Base-by-base conservation (phyloP, 2,113 vertebrate species). In the Oreamnos americanus region DNA sequence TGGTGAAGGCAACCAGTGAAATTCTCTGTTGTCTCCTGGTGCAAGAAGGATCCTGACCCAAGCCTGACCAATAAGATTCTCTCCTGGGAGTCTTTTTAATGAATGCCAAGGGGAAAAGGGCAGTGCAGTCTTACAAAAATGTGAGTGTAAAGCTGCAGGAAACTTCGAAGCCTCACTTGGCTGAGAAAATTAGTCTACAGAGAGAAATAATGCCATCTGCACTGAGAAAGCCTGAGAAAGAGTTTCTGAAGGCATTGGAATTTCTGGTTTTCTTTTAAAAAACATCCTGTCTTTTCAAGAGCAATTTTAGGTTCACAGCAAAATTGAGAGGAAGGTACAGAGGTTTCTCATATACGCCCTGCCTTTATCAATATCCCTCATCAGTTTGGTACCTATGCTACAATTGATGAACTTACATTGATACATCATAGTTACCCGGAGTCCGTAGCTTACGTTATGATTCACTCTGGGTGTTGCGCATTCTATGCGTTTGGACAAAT, bases 11-110 rank as follows among this genome's bases (percentile, higher is more conserved):
- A 30, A 14, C 30, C 7, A 4, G 2, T 12, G 7, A n/a, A n/a
- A 1, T 85, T 26, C 16, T 58, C 57, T 74, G 14, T 23, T 7
- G 19, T 0, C 13, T 30, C 36, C 57, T 2, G 2, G 3, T 2
- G 5, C 26, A 9, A 2, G 16, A 8, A 6, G 57, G 43, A 36
- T n/a, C 7, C 10, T 55, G 57, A 23, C 26, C 51, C 25, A 26
- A 2, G 10, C 74, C 43, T 57, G 16, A 45, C 55, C 28, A 36
- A 16, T 36, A 51, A 94, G 49, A 78, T n/a, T 60, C 28, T 3
- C n/a, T 93, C 47, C 53, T 51, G 36, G 51, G 30, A 87, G 67
- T 25, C n/a, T 30, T 28, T 11, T 39, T 36, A 81, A 49, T 33
- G 78, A 49, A 81, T 33, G 28, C 12, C 25, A 13, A 57, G 81